These are phyloP conservation scores for Lagodon rhomboides DNA, from an alignment of 2,797 vertebrate species.

Conservation along the genomic window DNA sequence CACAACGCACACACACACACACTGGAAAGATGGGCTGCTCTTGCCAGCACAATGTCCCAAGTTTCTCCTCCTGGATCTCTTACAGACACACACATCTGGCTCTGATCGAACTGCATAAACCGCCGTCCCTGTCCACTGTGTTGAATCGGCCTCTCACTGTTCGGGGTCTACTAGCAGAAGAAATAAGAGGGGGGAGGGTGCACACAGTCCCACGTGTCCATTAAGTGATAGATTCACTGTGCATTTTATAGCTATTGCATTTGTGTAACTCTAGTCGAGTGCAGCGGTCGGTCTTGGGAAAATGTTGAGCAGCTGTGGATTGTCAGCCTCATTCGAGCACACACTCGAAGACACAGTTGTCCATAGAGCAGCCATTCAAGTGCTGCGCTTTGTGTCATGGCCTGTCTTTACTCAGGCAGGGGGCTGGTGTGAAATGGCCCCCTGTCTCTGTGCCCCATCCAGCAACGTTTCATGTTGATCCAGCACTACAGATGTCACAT, in stretches of 20 bases:
- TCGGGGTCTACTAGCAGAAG: slow-evolving; percentile 25
- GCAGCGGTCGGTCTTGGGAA: slow-evolving; percentile 29
- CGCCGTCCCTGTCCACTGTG: slow-evolving; percentile 18
- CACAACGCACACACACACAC: slow-evolving; percentile 9
- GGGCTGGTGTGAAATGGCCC: slow-evolving; percentile 50
- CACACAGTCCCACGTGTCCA: slow-evolving; percentile 33
- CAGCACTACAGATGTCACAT: slow-evolving; percentile 76
- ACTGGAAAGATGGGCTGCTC: slow-evolving; percentile 48
- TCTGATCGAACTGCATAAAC: slow-evolving; percentile 66
- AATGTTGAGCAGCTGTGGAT: slow-evolving; percentile 64
- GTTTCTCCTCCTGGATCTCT: slow-evolving; percentile 53
- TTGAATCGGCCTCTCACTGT: slow-evolving; percentile 41
- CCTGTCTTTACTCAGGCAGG: slow-evolving; percentile 52
- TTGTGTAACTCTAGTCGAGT: slow-evolving; percentile 50
- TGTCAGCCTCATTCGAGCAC: slow-evolving; percentile 24
- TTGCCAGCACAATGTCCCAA: slow-evolving; percentile 46
- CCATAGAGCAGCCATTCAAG: slow-evolving; percentile 32
- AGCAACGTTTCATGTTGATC: slow-evolving; percentile 68
- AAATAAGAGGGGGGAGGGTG: slow-evolving; percentile 30
- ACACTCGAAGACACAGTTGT: slow-evolving; percentile 33
- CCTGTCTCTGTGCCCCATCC: slow-evolving; percentile 35
- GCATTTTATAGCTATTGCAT: slow-evolving; percentile 38
- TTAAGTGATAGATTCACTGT: slow-evolving; percentile 39
- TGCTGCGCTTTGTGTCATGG: slow-evolving; percentile 47
- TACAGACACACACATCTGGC: slow-evolving; percentile 77